Evolutionary conservation across 2,888 invertebrate genomes (phyloP), one percentile per base, ranked within the genome.

Genomic region (Margaritifera margaritifera): DNA sequence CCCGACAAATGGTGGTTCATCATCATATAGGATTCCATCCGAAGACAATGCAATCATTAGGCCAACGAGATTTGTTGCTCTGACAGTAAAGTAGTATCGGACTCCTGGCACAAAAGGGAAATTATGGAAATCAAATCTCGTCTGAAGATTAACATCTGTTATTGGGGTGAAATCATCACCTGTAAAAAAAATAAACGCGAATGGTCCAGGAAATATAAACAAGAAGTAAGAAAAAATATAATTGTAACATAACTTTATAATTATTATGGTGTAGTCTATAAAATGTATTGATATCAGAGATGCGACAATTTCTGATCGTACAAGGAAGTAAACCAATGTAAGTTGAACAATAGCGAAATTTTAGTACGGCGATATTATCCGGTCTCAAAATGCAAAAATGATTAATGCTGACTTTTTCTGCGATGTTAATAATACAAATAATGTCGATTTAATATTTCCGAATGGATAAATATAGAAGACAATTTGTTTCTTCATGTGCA

Each of bases 1-100:
- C 15, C 79, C 79, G 19, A 58, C 22, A 1, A 66, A 57, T 18
- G 82, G 82, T 1, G 66, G 66, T 27, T 54, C 58, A 18, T 64
- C 65, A 64, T 82, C 82, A 19, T 80, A 52, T 1, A 77, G 31
- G 51, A 78, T 69, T 1, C 80, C 81, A 60, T 79, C 74, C 15
- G 78, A 77, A 22, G 54, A 62, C 6, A 69, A 51, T 15, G 68
- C 58, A 11, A 73, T 66, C 5, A 57, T 61, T n/a, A 80, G 62
- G 15, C 75, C 79, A 50, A 76, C 71, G 6, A 42, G 42, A 62
- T 80, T 80, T 8, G 65, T 54, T 27, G 76, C 78, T 56, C 63
- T 58, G 15, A 80, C 73, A 25, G 74, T 76, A 24, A 70, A 59
- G 60, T 68, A 80, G 62, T 80, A 80, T 64, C 64, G 70, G 18